Conservation (phyloP, 1,140 invertebrate genomes). For the Drosophila nannoptera region DNA sequence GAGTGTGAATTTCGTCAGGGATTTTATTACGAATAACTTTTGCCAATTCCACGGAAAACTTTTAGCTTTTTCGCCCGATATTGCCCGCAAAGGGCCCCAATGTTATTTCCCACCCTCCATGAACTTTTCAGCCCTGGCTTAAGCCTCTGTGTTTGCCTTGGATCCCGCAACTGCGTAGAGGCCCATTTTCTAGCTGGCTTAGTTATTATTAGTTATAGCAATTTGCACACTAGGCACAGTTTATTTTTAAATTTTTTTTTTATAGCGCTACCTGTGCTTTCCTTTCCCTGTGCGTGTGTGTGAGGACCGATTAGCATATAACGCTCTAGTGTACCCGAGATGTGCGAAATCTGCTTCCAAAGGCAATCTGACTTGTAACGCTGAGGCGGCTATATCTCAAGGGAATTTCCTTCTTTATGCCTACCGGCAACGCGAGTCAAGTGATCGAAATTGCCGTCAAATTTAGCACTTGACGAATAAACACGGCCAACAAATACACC, state of each 20-base stretch:
- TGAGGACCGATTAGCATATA: constrained; percentile 26
- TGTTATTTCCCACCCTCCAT: no score
- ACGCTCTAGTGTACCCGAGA: neutral
- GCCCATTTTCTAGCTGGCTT: constrained; percentile 24
- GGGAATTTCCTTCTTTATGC: constrained; percentile 45
- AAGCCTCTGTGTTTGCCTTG: constrained; percentile 34
- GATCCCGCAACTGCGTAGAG: constrained; percentile 46
- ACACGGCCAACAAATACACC: neutral
- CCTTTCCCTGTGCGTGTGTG: constrained; percentile 9
- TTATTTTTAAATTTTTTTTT: constrained; percentile 56
- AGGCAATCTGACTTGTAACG: neutral
- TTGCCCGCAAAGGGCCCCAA: no score
- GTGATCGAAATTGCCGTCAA: constrained; percentile 50
- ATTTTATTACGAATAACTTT: neutral
- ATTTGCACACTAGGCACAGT: constrained; percentile 50
- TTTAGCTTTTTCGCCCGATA: neutral
- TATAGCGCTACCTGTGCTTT: constrained; percentile 7
- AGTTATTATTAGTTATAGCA: constrained; percentile 65
- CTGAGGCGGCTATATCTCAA: constrained; percentile 11
- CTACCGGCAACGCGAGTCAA: constrained; percentile 60
- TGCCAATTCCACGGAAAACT: neutral
- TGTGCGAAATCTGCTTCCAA: constrained; percentile 8
- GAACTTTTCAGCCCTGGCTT: neutral
- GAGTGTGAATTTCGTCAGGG: neutral
- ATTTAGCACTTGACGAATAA: constrained; percentile 22